A percentile compares a stretch with the other conserved stretches of the same genome.
Evolutionary conservation across 1,140 invertebrate species (phyloP).

Genomic region (Bombus fervidus): DNA sequence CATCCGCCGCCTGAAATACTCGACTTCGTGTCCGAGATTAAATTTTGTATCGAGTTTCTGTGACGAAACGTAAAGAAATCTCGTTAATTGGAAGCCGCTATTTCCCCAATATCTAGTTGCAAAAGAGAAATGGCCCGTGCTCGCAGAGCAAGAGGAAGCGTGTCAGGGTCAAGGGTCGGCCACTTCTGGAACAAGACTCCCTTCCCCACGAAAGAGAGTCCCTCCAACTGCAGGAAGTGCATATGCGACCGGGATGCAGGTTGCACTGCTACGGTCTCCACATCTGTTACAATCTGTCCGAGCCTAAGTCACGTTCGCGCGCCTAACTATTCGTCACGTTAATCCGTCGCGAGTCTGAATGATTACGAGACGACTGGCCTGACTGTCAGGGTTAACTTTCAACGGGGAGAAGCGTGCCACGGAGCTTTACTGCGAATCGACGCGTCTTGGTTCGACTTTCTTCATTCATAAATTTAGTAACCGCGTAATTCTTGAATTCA

Average conservation of each 20-base stretch:
- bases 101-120: neutral
- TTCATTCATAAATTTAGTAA: neutral
- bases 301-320: slow-evolving; percentile 66
- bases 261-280: slow-evolving; percentile 55
- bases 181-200: slow-evolving; percentile 9
- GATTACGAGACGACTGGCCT: slow-evolving; percentile 50
- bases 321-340: slow-evolving; percentile 54
- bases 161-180: slow-evolving; percentile 41
- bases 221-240: slow-evolving; percentile 64
- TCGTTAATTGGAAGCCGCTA: too few species aligned
- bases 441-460: neutral
- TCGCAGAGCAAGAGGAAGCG: neutral
- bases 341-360: slow-evolving; percentile 59
- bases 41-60: too few species aligned
- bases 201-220: slow-evolving; percentile 19
- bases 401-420: slow-evolving; percentile 15
- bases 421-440: neutral
- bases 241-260: slow-evolving; percentile 50
- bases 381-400: slow-evolving; percentile 57
- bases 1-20: too few species aligned
- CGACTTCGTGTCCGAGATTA: too few species aligned
- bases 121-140: neutral
- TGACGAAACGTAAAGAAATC: too few species aligned
- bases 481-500: too few species aligned
- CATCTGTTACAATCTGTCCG: slow-evolving; percentile 67